Evolutionary conservation across 2,113 vertebrate genomes (phyloP), one percentile per base, ranked within the genome.

Genomic region (Trogon melanurus): DNA sequence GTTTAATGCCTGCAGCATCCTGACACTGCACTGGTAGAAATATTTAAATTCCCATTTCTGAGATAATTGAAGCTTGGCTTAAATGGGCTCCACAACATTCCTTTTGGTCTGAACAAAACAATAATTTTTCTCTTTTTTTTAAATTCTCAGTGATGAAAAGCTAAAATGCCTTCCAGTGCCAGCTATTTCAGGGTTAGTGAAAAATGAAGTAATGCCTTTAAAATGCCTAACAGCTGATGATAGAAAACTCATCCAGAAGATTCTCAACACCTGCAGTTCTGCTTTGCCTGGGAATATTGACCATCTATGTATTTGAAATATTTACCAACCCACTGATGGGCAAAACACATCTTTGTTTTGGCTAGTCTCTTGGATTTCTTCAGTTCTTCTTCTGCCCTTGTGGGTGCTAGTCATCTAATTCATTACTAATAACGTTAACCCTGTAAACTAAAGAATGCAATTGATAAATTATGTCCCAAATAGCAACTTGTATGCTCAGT

Each of bases 81-180:
- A 85, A 83, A 88, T 1, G 3, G 56, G 25, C 23, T 84, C 34
- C 80, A 83, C 87, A 94, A 88, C 83, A 92, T 56, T 64, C 44
- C 94, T 95, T 95, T 71, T 54, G 34, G 53, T 76, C 36, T 58
- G 57, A 95, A 95, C 61, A 88, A 96, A 96, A 87, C 84, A 93
- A 85, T 82, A 2, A 71, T 93, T 95, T 92, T 84, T 88, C 41
- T 82, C 70, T 88, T 85, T 86, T 92, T 94, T 91, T 88, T 67
- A 25, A 69, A 86, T 85, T 81, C 93, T 85, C 65, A 65, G 16
- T 53, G 51, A 74, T 79, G 25, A 79, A 91, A 91, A 93, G 36
- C 41, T 83, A 85, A 81, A 91, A 91, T 58, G 80, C 30, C 25
- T 92, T 91, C 48, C 73, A 57, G 45, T 94, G 75, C 74, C 75